phyloP scores from a whole-genome alignment of 2,797 vertebrate genomes.

The Octomys mimax region DNA sequence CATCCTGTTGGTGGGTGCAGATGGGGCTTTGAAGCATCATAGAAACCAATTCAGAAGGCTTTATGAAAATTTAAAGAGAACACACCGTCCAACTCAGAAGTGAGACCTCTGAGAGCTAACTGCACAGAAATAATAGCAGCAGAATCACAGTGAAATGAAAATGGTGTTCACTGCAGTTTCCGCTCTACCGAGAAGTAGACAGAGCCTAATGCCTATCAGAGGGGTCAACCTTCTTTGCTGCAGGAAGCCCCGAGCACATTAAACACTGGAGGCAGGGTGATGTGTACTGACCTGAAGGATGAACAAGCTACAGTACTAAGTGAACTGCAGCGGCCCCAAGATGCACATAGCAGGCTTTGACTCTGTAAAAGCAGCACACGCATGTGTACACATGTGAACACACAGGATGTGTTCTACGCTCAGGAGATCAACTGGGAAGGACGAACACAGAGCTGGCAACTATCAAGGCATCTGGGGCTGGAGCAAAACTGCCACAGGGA shows the following conservation, averaged over 20 bases:
- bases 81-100: neutral
- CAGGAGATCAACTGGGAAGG: neutral
- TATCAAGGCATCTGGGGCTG: neutral
- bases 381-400: neutral
- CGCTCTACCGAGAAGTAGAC: neutral
- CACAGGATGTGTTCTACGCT: neutral
- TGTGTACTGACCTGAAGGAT: neutral
- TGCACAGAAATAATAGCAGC: neutral
- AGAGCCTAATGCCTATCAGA: neutral
- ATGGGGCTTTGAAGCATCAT: neutral
- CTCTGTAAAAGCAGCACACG: neutral
- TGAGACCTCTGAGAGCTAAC: neutral
- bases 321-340: neutral
- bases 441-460: neutral
- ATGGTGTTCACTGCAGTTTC: neutral
- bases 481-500: neutral
- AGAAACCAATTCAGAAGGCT: neutral
- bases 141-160: neutral
- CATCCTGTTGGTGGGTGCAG: neutral
- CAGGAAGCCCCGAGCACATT: neutral
- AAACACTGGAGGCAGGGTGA: neutral
- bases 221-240: neutral
- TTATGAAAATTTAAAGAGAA: constrained; percentile 3
- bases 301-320: neutral
- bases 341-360: neutral